Conservation (phyloP, 2,888 invertebrate genomes). For the Lycaena phlaeas region DNA sequence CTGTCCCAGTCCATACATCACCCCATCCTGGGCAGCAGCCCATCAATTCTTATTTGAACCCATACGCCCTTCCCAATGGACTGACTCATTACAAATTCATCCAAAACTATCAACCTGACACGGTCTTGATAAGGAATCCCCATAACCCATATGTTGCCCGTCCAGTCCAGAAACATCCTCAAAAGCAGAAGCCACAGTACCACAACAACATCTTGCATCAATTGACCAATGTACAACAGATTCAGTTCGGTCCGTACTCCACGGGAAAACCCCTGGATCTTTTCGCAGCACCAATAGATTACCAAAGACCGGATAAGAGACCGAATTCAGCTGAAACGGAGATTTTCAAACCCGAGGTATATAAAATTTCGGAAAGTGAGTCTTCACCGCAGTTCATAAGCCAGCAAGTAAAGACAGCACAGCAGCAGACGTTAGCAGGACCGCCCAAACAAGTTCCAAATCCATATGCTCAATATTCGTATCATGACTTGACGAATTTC, state of each 20-base stretch:
- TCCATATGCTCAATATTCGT: constrained; percentile 45
- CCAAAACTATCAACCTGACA: constrained; percentile 52
- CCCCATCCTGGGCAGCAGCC: constrained; percentile 49
- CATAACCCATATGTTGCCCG: constrained; percentile 50
- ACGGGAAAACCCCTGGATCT: constrained; percentile 44
- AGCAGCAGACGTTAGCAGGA: constrained; percentile 37
- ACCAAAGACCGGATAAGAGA: constrained; percentile 37
- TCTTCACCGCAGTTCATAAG: constrained; percentile 46
- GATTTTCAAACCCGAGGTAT: constrained; percentile 57
- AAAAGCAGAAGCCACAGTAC: constrained; percentile 45
- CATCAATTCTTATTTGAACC: constrained; percentile 60
- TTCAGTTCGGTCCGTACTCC: constrained; percentile 52
- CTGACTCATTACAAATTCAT: constrained; percentile 51
- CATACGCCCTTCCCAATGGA: constrained; percentile 47
- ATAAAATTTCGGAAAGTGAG: constrained; percentile 50
- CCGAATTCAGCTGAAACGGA: constrained; percentile 34
- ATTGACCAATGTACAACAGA: constrained; percentile 47
- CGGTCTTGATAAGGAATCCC: constrained; percentile 49
- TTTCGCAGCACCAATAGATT: constrained; percentile 49
- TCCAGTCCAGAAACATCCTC: constrained; percentile 46
- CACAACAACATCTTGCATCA: constrained; percentile 52
- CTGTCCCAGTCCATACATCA: constrained; percentile 36
- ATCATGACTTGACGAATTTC: constrained; percentile 35
- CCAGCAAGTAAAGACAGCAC: constrained; percentile 58
- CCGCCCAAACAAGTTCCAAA: constrained; percentile 32